Conservation (phyloP, 2,888 invertebrate species). For the Melikaiella ostensackeni region DNA sequence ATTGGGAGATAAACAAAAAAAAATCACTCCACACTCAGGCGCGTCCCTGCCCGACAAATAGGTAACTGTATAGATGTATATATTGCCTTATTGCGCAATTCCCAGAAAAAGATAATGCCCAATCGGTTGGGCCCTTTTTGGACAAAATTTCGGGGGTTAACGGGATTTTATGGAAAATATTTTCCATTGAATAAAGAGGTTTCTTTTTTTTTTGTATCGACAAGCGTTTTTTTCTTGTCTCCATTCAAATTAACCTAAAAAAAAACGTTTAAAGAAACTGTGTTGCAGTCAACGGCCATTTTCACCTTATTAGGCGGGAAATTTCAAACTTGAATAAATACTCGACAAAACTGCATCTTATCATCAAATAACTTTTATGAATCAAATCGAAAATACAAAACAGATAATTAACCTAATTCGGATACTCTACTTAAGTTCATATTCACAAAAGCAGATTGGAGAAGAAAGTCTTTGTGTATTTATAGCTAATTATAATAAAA, state of each 20-base stretch:
- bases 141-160: background rate
- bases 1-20: background rate
- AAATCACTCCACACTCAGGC: background rate
- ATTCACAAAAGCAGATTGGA: too few species aligned
- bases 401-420: too few species aligned
- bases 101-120: background rate
- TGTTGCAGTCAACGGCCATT: too few species aligned
- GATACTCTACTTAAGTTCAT: too few species aligned
- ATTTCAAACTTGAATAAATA: too few species aligned
- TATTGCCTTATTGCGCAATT: background rate
- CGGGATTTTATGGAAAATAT: background rate
- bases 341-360: too few species aligned
- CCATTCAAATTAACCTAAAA: background rate
- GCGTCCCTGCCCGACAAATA: background rate
- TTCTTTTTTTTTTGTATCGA: background rate
- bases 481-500: too few species aligned
- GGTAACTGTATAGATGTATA: background rate
- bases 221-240: background rate
- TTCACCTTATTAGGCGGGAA: too few species aligned
- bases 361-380: too few species aligned
- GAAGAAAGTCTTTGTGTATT: too few species aligned
- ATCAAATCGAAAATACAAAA: too few species aligned
- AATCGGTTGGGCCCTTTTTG: background rate
- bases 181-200: background rate
- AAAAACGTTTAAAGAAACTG: background rate